A percentile compares a stretch with the other conserved stretches of the same genome.
Evolutionary conservation across 2,113 vertebrate genomes (phyloP).

Genomic region (Myanophis thanlyinensis): DNA sequence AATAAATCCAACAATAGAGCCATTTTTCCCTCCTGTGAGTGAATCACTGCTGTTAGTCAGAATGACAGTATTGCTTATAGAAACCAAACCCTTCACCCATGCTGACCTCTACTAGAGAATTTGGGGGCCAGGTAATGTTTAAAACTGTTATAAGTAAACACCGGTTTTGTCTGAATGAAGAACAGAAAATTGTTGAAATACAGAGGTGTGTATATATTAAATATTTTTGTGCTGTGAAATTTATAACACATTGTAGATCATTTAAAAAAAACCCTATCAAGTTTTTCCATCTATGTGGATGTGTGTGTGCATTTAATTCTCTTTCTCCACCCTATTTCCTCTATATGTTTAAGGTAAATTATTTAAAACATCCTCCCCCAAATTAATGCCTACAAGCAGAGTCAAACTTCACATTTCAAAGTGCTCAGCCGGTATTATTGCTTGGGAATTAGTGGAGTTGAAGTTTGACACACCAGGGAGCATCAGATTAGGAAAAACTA

Average conservation of each 20-base stretch:
- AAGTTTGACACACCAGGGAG: background rate
- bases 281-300: background rate
- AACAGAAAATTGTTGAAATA: constrained; percentile 23
- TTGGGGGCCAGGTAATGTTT: constrained; percentile 57
- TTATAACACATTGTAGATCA: background rate
- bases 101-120: constrained; percentile 61
- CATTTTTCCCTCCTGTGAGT: constrained; percentile 65
- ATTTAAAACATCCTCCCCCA: background rate
- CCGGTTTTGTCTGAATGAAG: constrained; percentile 39
- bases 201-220: background rate
- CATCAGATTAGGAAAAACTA: background rate
- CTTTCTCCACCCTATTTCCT: background rate
- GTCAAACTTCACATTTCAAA: background rate
- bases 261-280: background rate
- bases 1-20: constrained; percentile 70
- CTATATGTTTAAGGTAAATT: constrained; percentile 16
- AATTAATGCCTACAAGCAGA: background rate
- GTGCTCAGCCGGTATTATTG: background rate
- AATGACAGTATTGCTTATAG: constrained; percentile 65
- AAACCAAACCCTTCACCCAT: constrained; percentile 56
- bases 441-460: background rate
- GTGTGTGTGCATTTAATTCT: background rate
- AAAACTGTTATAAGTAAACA: constrained; percentile 62
- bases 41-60: constrained; percentile 66
- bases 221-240: background rate